phyloP scores from a whole-genome alignment of 2,113 vertebrate genomes.

The Cephalopterus ornatus region DNA sequence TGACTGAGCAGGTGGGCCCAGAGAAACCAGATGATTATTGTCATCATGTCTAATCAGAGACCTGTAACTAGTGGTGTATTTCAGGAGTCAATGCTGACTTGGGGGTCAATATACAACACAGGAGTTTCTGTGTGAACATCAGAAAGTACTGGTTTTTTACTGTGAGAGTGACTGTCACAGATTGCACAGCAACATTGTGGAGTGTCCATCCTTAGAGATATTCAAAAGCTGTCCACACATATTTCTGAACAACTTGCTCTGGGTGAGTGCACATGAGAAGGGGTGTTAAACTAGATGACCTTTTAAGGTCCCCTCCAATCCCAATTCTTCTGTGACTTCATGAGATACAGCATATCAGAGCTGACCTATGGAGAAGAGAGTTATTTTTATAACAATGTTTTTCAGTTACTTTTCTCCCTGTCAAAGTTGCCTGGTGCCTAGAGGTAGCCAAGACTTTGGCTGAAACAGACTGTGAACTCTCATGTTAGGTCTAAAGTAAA shows the following conservation, averaged over 20 bases:
- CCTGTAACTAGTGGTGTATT: neutral
- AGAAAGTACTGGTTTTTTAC: neutral
- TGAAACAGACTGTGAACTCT: neutral
- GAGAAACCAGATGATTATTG: neutral
- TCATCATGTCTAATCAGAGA: neutral
- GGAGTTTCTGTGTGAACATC: neutral
- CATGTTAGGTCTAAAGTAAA: neutral
- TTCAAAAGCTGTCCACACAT: neutral
- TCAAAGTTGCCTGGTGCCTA: neutral
- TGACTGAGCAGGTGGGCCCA: rapidly evolving
- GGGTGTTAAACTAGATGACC: neutral
- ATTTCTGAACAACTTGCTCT: neutral
- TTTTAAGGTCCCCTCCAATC: neutral
- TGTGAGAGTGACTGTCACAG: neutral
- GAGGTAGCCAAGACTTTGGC: neutral
- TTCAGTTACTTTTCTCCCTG: neutral
- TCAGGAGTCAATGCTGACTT: neutral
- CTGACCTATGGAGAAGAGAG: neutral
- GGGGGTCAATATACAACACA: neutral
- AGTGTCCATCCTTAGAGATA: neutral
- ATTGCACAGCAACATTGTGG: neutral
- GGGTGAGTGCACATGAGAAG: neutral
- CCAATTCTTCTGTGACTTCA: neutral
- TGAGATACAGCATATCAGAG: neutral
- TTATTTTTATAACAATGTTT: neutral